These are phyloP conservation scores for Drosophila parthenogenetica DNA, from an alignment of 2,888 invertebrate species.

Conservation along the genomic window DNA sequence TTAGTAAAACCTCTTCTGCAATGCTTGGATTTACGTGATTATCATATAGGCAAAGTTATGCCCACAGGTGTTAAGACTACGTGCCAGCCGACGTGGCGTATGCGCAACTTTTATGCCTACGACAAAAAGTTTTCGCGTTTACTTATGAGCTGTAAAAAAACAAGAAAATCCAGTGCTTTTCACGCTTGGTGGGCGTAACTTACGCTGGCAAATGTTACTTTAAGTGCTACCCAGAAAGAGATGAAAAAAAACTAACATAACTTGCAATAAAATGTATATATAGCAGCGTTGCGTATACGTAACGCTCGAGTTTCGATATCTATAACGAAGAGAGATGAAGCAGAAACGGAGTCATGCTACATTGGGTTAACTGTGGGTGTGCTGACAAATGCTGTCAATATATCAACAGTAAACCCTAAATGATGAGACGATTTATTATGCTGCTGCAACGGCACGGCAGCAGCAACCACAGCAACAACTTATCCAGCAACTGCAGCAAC, in stretches of 20 bases:
- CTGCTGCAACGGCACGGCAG: slow-evolving; percentile 36
- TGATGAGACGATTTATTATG: slow-evolving; percentile 76
- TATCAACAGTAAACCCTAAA: slow-evolving; percentile 72
- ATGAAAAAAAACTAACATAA: background rate
- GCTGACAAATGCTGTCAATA: slow-evolving; percentile 77
- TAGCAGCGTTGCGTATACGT: slow-evolving; percentile 13
- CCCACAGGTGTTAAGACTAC: slow-evolving; percentile 60
- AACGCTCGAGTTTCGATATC: slow-evolving; percentile 23
- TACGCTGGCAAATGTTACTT: slow-evolving; percentile 43
- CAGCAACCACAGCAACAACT: slow-evolving; percentile 17
- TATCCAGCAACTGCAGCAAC: slow-evolving; percentile 26
- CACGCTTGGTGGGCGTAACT: slow-evolving; percentile 22
- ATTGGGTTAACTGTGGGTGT: slow-evolving; percentile 29
- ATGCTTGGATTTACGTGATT: slow-evolving; percentile 47
- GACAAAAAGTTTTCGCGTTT: slow-evolving; percentile 51
- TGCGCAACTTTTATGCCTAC: slow-evolving; percentile 63
- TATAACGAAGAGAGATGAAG: background rate
- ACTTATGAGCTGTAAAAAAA: slow-evolving; percentile 33
- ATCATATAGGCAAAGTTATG: slow-evolving; percentile 37
- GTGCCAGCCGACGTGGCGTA: slow-evolving; percentile 45
- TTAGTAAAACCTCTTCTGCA: slow-evolving; percentile 56
- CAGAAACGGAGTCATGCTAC: slow-evolving; percentile 4
- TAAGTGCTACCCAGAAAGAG: slow-evolving; percentile 22
- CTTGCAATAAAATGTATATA: slow-evolving; percentile 12
- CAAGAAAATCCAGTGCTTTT: slow-evolving; percentile 3